phyloP scores from a whole-genome alignment of 2,888 invertebrate species.

The Xiphydria camelus region DNA sequence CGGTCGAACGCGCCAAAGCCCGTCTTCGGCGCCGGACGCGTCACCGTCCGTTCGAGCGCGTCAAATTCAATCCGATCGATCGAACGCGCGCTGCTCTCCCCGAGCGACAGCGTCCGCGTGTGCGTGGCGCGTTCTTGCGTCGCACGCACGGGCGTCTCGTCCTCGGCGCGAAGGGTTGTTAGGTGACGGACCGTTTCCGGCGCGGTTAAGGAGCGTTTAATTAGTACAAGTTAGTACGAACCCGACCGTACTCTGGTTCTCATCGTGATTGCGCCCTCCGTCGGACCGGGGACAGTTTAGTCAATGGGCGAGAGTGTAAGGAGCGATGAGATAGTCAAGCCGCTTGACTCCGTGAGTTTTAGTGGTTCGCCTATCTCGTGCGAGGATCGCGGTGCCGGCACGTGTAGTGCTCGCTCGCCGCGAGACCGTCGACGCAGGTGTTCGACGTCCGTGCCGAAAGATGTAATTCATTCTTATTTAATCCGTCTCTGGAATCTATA shows the following conservation, averaged over 20 bases:
- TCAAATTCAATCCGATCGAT: conserved; percentile 25
- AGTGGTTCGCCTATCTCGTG: conserved; percentile 4
- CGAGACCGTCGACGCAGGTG: too few relatives aligned
- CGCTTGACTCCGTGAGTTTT: conserved; percentile 33
- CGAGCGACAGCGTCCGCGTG: too few relatives aligned
- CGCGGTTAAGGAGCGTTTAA: conserved; percentile 48
- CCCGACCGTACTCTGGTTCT: neutral
- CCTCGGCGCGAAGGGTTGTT: too few relatives aligned
- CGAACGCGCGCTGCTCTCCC: too few relatives aligned
- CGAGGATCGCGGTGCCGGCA: conserved; percentile 2
- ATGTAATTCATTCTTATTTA: too few relatives aligned
- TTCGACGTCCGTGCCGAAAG: too few relatives aligned
- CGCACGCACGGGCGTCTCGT: too few relatives aligned
- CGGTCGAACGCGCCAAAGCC: too few relatives aligned
- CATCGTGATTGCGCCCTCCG: neutral
- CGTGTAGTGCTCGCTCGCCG: neutral
- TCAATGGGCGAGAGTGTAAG: conserved; percentile 32
- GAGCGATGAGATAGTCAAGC: conserved; percentile 51
- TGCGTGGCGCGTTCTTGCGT: conserved; percentile 11
- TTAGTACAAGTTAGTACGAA: conserved; percentile 36
- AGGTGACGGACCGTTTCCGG: conserved; percentile 38
- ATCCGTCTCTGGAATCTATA: too few relatives aligned
- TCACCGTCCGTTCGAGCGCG: conserved; percentile 19
- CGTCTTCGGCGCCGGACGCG: too few relatives aligned
- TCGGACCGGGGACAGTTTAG: neutral